Base-by-base conservation (phyloP, 2,888 invertebrate species). In the Hyposoter didymator region DNA sequence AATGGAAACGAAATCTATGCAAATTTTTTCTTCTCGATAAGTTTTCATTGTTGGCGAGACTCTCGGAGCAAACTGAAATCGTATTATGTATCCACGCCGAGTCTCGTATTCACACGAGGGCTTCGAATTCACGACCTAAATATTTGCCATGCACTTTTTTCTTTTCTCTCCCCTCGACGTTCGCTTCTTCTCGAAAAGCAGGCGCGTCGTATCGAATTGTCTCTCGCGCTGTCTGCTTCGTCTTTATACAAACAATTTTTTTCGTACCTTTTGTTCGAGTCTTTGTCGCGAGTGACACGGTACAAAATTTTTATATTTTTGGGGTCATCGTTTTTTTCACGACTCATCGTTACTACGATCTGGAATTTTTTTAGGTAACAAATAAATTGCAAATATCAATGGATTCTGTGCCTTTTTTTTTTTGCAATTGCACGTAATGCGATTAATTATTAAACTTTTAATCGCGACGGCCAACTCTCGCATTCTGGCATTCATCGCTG, bases 101-200 rank as follows among this genome's bases (percentile, higher is more conserved):
- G 66, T 59, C 78, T 83, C 55, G 67, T 80, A 83, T 85, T 83
- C 83, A 78, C 35, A 74, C 35, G 73, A 19, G 28, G 59, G 75
- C 49, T 74, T 74, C 74, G 69, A 83, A 80, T 85, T 78, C 85
- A 69, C 73, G 85, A 83, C 85, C 85, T 82, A 83, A 83, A 85
- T 85, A 85, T 85, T 83, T 79, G 62, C 62, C 59, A 85, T 83
- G 79, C 85, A 73, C 67, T 59, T 69, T 67, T 81, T 78, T 62
- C 28, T 39, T 43, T 55, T 62, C 8, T 35, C 39, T 52, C 39
- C 14, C 14, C 28, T 59, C 59, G n/a, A n/a, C 28, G 39, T 10
- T 39, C 39, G 39, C 59, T 59, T 59, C 28, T 59, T 59, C 32
- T 72, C 70, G 47, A 84, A 74, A 69, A 43, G 76, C 39, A 35